A percentile compares a stretch with the other conserved stretches of the same genome.
These are phyloP conservation scores for Henicopernis longicauda DNA, from an alignment of 2,113 vertebrate species.

Conservation along the genomic window DNA sequence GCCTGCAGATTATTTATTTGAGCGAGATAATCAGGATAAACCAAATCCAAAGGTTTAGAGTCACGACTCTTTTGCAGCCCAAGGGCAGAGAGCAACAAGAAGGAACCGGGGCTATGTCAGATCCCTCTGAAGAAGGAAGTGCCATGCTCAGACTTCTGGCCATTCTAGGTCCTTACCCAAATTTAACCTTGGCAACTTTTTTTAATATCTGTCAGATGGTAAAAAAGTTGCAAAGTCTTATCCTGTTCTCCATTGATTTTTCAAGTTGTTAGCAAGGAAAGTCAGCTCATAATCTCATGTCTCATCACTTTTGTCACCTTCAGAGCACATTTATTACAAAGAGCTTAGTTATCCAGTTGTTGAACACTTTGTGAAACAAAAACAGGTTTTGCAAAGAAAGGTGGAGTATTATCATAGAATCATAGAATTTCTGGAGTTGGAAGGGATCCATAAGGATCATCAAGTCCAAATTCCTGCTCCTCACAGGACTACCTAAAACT, in stretches of 20 bases:
- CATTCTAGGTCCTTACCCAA: neutral
- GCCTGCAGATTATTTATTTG: neutral
- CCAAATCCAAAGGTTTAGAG: neutral
- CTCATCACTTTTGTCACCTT: neutral
- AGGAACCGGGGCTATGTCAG: neutral
- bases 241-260: neutral
- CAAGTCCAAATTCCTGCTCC: neutral
- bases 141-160: neutral
- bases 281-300: neutral
- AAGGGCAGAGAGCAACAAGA: neutral
- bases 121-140: neutral
- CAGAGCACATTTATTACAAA: neutral
- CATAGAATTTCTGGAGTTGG: neutral
- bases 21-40: neutral
- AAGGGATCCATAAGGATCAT: neutral
- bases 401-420: neutral
- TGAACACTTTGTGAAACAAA: neutral
- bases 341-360: neutral
- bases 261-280: neutral
- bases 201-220: neutral
- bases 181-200: neutral
- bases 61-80: fast-evolving
- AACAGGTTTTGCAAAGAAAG: neutral
- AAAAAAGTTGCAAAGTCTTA: neutral
- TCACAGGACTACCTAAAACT: neutral